phyloP scores from a whole-genome alignment of 2,888 invertebrate species.

The Liodrosophila aerea region DNA sequence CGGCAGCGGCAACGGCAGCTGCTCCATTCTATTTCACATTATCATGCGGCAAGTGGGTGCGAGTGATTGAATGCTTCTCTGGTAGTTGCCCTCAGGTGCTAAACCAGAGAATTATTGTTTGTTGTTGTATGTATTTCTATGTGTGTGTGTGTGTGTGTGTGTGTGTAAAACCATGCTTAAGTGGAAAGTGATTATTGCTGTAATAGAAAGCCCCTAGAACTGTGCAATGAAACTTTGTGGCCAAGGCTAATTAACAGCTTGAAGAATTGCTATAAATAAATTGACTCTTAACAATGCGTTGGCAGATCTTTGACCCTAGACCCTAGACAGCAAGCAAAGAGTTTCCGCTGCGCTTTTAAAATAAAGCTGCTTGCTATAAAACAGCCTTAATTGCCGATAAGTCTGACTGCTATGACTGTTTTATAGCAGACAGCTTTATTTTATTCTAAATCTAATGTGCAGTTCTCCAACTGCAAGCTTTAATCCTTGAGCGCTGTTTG shows the following conservation, averaged over 20 bases:
- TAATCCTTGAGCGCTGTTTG: too few species aligned
- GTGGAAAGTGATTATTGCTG: slow-evolving; percentile 44
- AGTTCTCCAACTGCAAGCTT: too few species aligned
- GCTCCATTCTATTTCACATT: slow-evolving; percentile 42
- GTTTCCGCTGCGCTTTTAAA: too few species aligned
- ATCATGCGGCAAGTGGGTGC: slow-evolving; percentile 42
- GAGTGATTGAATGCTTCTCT: slow-evolving; percentile 49
- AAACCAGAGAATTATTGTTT: slow-evolving; percentile 37
- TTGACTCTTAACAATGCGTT: too few species aligned
- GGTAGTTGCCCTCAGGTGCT: slow-evolving; percentile 43
- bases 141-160: slow-evolving; percentile 17
- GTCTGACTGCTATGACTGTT: too few species aligned
- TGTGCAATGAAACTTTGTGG: slow-evolving; percentile 19
- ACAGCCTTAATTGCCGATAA: too few species aligned
- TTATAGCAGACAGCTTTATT: too few species aligned
- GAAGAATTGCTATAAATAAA: not conserved
- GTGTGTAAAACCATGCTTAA: slow-evolving; percentile 7
- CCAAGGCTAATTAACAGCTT: slow-evolving; percentile 9
- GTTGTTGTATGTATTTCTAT: slow-evolving; percentile 6
- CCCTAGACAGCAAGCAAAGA: too few species aligned
- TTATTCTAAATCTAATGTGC: too few species aligned
- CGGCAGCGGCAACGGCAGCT: slow-evolving; percentile 34
- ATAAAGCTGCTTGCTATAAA: too few species aligned
- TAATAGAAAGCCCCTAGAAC: slow-evolving; percentile 22
- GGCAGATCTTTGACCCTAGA: too few species aligned